Percentiles rank a stretch among this genome's conserved stretches.
These are phyloP conservation scores for Xiphophorus maculatus DNA, from an alignment of 2,113 vertebrate species.

Conservation along the genomic window DNA sequence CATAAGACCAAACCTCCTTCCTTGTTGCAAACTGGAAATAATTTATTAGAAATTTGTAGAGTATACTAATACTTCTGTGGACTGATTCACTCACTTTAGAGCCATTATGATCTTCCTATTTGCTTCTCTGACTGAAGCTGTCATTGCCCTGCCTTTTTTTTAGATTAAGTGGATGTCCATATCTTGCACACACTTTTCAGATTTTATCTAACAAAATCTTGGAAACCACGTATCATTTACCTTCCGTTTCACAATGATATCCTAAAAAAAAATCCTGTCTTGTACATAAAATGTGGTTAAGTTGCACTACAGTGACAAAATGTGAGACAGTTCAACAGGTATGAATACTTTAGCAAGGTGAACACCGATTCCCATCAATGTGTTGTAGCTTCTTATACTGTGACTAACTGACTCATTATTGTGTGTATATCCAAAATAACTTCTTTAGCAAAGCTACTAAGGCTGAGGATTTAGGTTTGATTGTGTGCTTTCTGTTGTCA, in stretches of 20 bases:
- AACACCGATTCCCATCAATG: constrained; percentile 37
- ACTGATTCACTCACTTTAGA: background rate
- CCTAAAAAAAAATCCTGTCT: background rate
- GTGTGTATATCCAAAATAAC: constrained; percentile 36
- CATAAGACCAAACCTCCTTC: background rate
- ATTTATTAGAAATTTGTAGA: too few relatives aligned
- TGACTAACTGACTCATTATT: constrained; percentile 36
- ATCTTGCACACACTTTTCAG: background rate
- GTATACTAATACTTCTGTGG: too few relatives aligned
- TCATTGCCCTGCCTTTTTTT: background rate
- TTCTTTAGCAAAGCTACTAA: constrained; percentile 24
- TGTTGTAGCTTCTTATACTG: constrained; percentile 49
- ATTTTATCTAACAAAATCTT: background rate
- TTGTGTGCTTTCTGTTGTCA: constrained; percentile 47
- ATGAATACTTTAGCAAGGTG: background rate
- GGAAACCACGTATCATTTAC: too few relatives aligned
- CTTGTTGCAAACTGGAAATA: too few relatives aligned
- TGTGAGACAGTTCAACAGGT: background rate
- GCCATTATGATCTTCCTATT: background rate
- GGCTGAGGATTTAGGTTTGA: constrained; percentile 28
- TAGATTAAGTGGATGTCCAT: background rate
- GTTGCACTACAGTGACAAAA: background rate
- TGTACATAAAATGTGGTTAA: background rate
- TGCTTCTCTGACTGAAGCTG: background rate
- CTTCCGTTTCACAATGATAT: too few relatives aligned